Evolutionary conservation across 2,888 invertebrate genomes (phyloP).

Genomic region (Neelides folsomi): DNA sequence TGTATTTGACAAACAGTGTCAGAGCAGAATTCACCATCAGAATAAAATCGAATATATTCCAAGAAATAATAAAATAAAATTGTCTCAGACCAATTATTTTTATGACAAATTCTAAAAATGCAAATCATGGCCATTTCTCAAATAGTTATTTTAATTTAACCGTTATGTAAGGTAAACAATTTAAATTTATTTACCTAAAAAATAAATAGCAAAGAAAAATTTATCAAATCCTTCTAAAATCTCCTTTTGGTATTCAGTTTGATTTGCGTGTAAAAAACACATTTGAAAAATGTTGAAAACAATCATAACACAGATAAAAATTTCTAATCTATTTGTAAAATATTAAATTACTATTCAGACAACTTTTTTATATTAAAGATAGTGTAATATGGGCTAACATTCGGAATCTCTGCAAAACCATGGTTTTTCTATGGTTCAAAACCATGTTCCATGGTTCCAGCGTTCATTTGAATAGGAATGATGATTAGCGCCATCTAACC

Average conservation of each 20-base stretch:
- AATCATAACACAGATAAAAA: conserved; percentile 88
- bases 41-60: conserved; percentile 93
- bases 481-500: too few relatives aligned
- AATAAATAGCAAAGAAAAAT: conserved; percentile 88
- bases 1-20: conserved; percentile 62
- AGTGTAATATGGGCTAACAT: too few relatives aligned
- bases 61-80: conserved; percentile 90
- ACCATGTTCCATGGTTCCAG: too few relatives aligned
- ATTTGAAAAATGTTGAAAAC: conserved; percentile 92
- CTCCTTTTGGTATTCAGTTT: conserved; percentile 78
- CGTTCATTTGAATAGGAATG: too few relatives aligned
- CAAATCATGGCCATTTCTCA: too few relatives aligned
- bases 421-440: too few relatives aligned
- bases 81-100: conserved; percentile 86
- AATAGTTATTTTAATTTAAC: too few relatives aligned
- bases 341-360: not conserved
- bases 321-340: conserved; percentile 67
- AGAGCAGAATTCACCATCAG: conserved; percentile 83
- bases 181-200: conserved; percentile 49
- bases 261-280: conserved; percentile 91
- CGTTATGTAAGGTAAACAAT: too few relatives aligned
- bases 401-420: too few relatives aligned
- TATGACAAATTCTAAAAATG: conserved; percentile 74
- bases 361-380: too few relatives aligned
- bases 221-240: conserved; percentile 89